Conservation (phyloP, 2,113 vertebrate species). For the Mixornis gularis region DNA sequence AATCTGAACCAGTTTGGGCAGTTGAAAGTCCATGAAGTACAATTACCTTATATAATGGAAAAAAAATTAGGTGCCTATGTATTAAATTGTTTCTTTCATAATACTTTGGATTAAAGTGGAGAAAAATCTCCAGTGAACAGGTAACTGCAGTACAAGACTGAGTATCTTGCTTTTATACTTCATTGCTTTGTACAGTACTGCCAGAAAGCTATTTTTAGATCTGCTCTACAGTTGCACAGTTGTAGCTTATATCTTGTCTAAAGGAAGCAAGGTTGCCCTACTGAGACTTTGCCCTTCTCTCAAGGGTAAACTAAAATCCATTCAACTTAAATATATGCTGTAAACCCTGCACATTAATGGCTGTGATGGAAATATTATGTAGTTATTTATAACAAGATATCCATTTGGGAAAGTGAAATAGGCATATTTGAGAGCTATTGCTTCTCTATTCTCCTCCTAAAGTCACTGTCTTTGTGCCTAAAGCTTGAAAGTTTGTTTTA, state of each 20-base stretch:
- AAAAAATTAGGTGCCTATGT: not conserved
- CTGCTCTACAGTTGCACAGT: conserved; percentile 3
- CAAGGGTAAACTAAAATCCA: conserved; percentile 45
- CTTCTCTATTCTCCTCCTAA: not conserved
- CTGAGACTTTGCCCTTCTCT: conserved; percentile 33
- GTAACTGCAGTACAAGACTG: not conserved
- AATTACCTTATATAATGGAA: not conserved
- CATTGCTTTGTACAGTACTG: conserved; percentile 10
- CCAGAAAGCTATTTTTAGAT: conserved; percentile 53
- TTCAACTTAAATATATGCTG: conserved; percentile 9
- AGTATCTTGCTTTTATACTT: conserved; percentile 24
- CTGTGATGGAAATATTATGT: not conserved
- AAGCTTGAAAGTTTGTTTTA: not conserved
- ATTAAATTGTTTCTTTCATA: not conserved
- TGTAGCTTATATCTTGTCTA: conserved; percentile 14
- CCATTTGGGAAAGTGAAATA: not conserved
- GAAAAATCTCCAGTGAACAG: not conserved
- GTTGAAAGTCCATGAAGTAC: not conserved
- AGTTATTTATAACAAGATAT: conserved; percentile 17
- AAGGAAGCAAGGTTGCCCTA: conserved; percentile 15
- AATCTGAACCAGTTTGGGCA: not conserved
- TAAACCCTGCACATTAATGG: not conserved
- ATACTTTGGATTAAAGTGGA: not conserved
- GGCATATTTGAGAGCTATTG: not conserved
- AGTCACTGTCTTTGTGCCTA: not conserved